Percentiles rank a stretch among this genome's conserved stretches.
phyloP scores from a whole-genome alignment of 2,888 invertebrate genomes.

The Spodoptera littoralis region DNA sequence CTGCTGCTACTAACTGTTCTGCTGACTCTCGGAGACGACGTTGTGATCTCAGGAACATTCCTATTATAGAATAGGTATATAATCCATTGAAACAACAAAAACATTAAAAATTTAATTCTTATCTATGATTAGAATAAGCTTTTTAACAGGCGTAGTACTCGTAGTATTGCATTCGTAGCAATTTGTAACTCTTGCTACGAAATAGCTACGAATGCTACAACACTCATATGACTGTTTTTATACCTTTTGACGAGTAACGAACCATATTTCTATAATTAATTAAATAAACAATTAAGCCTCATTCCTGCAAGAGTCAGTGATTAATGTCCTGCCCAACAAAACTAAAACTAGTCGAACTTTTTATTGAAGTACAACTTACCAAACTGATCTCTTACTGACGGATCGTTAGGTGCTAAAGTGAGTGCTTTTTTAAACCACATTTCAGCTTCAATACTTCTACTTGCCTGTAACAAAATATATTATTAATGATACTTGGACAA shows the following conservation, averaged over 20 bases:
- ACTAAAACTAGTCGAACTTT: slow-evolving; percentile 2
- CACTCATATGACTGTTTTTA: too few species aligned
- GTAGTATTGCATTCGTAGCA: slow-evolving; percentile 3
- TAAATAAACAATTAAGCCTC: neutral
- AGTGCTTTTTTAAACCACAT: slow-evolving; percentile 96
- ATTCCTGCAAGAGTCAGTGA: slow-evolving; percentile 16
- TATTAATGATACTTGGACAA: slow-evolving; percentile 39
- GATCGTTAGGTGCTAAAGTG: slow-evolving; percentile 94
- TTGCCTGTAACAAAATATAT: slow-evolving; percentile 89
- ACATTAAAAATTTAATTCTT: too few species aligned
- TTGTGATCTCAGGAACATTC: slow-evolving; percentile 95
- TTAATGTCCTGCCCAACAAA: slow-evolving; percentile 8
- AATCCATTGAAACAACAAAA: neutral
- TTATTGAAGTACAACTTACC: slow-evolving; percentile 83
- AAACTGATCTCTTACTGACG: slow-evolving; percentile 96
- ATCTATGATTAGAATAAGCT: neutral
- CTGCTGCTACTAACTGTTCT: slow-evolving; percentile 93
- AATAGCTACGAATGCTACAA: too few species aligned
- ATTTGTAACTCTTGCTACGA: neutral
- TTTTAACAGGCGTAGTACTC: neutral
- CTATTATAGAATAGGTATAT: slow-evolving; percentile 80
- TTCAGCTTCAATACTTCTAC: slow-evolving; percentile 95
- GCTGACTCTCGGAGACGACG: slow-evolving; percentile 95
- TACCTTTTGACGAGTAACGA: neutral
- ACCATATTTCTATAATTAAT: neutral